Base-by-base conservation (phyloP, 2,797 vertebrate species). In the Xyrichtys novacula region DNA sequence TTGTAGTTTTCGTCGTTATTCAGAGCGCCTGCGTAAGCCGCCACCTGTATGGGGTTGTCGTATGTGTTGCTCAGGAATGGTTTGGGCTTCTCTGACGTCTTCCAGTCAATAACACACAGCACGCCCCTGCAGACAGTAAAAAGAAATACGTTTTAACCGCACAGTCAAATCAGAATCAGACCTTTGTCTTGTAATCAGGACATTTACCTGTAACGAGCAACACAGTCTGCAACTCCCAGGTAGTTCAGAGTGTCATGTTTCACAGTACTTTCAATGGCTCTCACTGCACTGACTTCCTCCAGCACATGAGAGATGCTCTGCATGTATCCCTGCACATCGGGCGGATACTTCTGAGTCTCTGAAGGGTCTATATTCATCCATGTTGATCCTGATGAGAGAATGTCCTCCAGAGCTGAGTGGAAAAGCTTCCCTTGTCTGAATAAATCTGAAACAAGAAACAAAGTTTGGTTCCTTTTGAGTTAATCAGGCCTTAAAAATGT, bases 61-160 rank as follows among this genome's bases (percentile, higher is more conserved):
- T 94, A 99, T 0, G 97, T 99, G 85, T 96, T 95, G 78, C 74
- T 87, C 65, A 99, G 91, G 38, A 85, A 90, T 0, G 96, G 96
- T 82, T 99, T 99, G 17, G 90, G 93, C 84, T 96, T 99, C 78
- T 97, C 97, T 0, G 98, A 98, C 4, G 98, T 99, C 78, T 99
- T 99, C 98, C 98, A 99, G 71, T 99, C 97, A 38, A 99, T 98
- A 69, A 96, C 93, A 89, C 97, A 99, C 4, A 97, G 64, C 1
- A 85, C 95, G 60, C 95, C 96, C 76, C 98, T 99, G 87, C 25
- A 12, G 9, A 78, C 47, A 53, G 2, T 72, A 43, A 47, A 6
- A 31, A 23, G 4, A 3, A 8, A 0, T 1, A 15, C 68, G 26
- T 59, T 10, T 31, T 3, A 4, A 15, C 17, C 29, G 3, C 74